Evolutionary conservation across 37 sponge, comb jelly and placozoan genomes (phyloP).

Genomic region (Oopsacas minuta): DNA sequence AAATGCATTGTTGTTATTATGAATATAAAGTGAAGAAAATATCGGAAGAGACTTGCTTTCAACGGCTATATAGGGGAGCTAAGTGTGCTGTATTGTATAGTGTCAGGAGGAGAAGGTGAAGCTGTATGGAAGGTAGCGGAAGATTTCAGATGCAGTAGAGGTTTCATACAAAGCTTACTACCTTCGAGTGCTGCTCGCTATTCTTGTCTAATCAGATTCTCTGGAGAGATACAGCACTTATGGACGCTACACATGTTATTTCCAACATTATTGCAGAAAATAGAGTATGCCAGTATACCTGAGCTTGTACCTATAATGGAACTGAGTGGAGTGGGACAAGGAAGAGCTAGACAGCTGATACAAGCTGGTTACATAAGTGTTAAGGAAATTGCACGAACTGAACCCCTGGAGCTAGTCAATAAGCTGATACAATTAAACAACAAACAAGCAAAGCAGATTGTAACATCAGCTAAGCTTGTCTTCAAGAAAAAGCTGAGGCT

Average conservation of each 20-base stretch:
- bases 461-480: constrained; percentile 57
- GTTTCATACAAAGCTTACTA: constrained; percentile 54
- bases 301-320: constrained; percentile 73
- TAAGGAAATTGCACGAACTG: constrained; percentile 41
- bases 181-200: constrained; percentile 43
- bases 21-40: too few relatives aligned
- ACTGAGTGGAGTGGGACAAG: constrained; percentile 77
- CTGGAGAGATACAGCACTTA: constrained; percentile 61
- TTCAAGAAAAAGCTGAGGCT: constrained; percentile 56
- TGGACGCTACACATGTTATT: constrained; percentile 64
- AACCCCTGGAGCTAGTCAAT: constrained; percentile 31
- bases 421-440: constrained; percentile 44
- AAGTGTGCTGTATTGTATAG: constrained; percentile 43
- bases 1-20: too few relatives aligned
- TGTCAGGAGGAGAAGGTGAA: constrained; percentile 21
- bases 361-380: constrained; percentile 59
- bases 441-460: constrained; percentile 38
- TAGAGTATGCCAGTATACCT: constrained; percentile 38
- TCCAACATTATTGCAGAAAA: constrained; percentile 43
- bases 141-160: constrained; percentile 56
- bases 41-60: too few relatives aligned
- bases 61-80: too few relatives aligned
- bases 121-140: constrained; percentile 63
- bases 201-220: constrained; percentile 61
- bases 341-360: constrained; percentile 73